A percentile compares a stretch with the other conserved stretches of the same genome.
Conservation (phyloP, 2,113 vertebrate species). For the Sminthopsis crassicaudata region DNA sequence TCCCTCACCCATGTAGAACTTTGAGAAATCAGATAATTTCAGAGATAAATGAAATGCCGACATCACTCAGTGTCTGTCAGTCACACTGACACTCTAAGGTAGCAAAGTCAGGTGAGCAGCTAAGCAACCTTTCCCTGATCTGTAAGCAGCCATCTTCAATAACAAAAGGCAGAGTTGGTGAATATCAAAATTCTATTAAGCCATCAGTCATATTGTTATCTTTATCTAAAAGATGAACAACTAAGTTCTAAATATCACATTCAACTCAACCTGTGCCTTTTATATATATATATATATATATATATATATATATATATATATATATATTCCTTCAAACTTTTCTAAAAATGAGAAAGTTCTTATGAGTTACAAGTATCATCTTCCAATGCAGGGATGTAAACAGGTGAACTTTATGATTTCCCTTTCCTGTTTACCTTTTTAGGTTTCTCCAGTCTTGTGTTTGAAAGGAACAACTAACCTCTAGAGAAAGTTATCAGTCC, state of each 20-base stretch:
- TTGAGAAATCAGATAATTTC: constrained; percentile 26
- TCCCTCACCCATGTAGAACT: constrained; percentile 49
- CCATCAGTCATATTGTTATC: constrained; percentile 7
- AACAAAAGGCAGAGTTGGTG: neutral
- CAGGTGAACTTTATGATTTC: too few relatives aligned
- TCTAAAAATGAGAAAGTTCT: too few relatives aligned
- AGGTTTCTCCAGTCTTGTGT: too few relatives aligned
- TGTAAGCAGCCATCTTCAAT: constrained; percentile 10
- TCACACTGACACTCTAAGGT: constrained; percentile 41
- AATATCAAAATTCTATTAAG: neutral
- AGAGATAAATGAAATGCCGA: neutral
- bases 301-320: too few relatives aligned
- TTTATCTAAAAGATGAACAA: constrained; percentile 51
- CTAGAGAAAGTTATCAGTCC: constrained; percentile 11
- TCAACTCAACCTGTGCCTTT: too few relatives aligned
- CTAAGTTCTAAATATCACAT: neutral
- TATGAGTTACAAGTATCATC: too few relatives aligned
- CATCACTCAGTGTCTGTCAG: neutral
- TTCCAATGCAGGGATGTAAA: too few relatives aligned
- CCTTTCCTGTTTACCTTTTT: too few relatives aligned
- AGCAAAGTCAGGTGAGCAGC: constrained; percentile 6
- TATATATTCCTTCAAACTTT: too few relatives aligned
- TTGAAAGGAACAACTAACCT: neutral
- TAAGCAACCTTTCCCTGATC: constrained; percentile 42
- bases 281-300: too few relatives aligned